Evolutionary conservation across 2,888 invertebrate species (phyloP).

Genomic region (Ormyrus nitidulus): DNA sequence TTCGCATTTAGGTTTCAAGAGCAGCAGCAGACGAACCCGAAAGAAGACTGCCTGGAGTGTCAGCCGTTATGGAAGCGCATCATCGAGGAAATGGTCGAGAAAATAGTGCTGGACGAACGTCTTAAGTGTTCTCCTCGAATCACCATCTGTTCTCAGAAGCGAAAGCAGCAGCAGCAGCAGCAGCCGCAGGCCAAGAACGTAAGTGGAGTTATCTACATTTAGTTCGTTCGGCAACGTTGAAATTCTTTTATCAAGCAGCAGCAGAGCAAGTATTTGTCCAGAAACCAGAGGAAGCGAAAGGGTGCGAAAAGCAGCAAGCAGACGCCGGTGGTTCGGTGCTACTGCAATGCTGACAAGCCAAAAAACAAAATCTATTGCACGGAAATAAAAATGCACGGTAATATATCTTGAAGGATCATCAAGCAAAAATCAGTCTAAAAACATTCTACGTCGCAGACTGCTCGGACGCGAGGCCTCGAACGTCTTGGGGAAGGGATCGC

Average conservation of each 20-base stretch:
- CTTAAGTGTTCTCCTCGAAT: too few species aligned
- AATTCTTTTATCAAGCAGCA: too few species aligned
- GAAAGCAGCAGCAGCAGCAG: too few species aligned
- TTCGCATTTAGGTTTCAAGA: too few species aligned
- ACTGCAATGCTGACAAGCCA: slow-evolving; percentile 21
- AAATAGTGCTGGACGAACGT: slow-evolving; percentile 20
- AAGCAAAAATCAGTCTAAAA: too few species aligned
- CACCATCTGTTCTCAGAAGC: too few species aligned
- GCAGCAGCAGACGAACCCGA: too few species aligned
- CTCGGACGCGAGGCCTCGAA: slow-evolving; percentile 17
- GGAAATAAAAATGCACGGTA: neutral
- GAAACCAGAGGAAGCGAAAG: neutral
- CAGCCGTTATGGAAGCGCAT: slow-evolving; percentile 25
- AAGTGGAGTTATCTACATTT: too few species aligned
- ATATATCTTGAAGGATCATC: too few species aligned
- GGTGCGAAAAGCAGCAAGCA: slow-evolving; percentile 3
- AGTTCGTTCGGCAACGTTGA: too few species aligned
- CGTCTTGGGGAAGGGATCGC: slow-evolving; percentile 24
- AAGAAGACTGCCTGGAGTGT: neutral
- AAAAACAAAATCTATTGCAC: neutral
- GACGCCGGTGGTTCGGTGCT: slow-evolving; percentile 28
- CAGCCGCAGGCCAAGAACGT: too few species aligned
- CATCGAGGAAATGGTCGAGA: slow-evolving; percentile 36
- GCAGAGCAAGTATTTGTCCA: neutral
- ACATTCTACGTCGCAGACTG: neutral